A percentile compares a stretch with the other conserved stretches of the same genome.
These are phyloP conservation scores for Ecdyonurus torrentis DNA, from an alignment of 2,888 invertebrate species.

Conservation along the genomic window DNA sequence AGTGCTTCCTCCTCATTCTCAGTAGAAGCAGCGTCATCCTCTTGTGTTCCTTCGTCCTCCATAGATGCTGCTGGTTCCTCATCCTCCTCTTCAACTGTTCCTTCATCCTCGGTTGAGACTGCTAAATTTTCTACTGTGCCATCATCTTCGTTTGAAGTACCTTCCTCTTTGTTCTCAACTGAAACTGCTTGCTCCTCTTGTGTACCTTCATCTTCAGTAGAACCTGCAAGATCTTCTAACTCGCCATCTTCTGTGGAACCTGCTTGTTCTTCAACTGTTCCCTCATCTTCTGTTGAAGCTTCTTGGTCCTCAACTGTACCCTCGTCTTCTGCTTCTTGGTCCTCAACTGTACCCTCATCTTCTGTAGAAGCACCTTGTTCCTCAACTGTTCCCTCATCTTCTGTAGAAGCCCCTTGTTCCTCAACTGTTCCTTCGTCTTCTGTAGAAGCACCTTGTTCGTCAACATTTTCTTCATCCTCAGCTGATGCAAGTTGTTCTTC, in stretches of 20 bases:
- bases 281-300: constrained; percentile 20
- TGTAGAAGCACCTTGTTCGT: neutral
- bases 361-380: constrained; percentile 14
- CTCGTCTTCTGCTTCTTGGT: constrained; percentile 33
- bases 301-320: constrained; percentile 15
- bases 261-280: constrained; percentile 22
- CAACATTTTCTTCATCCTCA: constrained; percentile 7
- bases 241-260: constrained; percentile 14
- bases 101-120: constrained; percentile 16
- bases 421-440: constrained; percentile 7
- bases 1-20: constrained; percentile 11
- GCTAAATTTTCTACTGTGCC: constrained; percentile 20
- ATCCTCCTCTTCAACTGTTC: constrained; percentile 13
- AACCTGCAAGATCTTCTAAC: constrained; percentile 1
- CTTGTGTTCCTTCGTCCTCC: constrained; percentile 12
- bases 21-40: constrained; percentile 12
- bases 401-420: constrained; percentile 7
- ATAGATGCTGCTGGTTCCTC: constrained; percentile 9
- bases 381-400: constrained; percentile 7
- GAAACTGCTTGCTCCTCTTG: constrained; percentile 25
- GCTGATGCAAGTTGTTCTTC: constrained; percentile 9
- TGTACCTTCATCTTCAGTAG: constrained; percentile 7
- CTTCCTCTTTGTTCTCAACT: constrained; percentile 19
- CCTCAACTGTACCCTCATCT: constrained; percentile 31
- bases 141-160: constrained; percentile 12